Evolutionary conservation across 2,113 vertebrate species (phyloP).

Genomic region (Leptodactylus fuscus): DNA sequence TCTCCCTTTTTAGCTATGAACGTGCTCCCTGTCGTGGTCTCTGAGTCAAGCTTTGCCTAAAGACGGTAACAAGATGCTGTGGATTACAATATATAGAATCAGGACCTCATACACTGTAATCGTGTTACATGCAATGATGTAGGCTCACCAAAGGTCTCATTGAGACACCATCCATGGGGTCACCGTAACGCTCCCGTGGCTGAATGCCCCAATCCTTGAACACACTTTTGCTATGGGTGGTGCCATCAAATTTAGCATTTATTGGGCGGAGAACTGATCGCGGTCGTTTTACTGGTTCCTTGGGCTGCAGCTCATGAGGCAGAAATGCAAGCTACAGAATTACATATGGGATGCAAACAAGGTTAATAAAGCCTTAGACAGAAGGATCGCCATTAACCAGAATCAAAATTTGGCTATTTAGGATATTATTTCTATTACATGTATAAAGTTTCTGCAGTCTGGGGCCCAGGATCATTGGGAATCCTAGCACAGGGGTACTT

Average conservation of each 20-base stretch:
- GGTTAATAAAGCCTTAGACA: background rate
- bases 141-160: slow-evolving; percentile 53
- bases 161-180: slow-evolving; percentile 21
- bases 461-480: too few relatives aligned
- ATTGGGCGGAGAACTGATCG: slow-evolving; percentile 34
- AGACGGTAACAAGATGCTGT: background rate
- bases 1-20: slow-evolving; percentile 61
- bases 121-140: background rate
- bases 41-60: slow-evolving; percentile 56
- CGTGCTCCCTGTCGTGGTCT: slow-evolving; percentile 36
- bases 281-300: slow-evolving; percentile 14
- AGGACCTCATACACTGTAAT: too few relatives aligned
- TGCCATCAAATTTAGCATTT: slow-evolving; percentile 55
- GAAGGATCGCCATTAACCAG: background rate
- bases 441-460: too few relatives aligned
- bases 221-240: slow-evolving; percentile 60
- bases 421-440: too few relatives aligned
- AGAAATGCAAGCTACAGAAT: slow-evolving; percentile 26
- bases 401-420: background rate
- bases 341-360: background rate
- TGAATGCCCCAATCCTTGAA: slow-evolving; percentile 61
- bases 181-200: background rate
- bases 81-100: too few relatives aligned
- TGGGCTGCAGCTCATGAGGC: background rate
- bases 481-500: background rate